Evolutionary conservation across 2,797 vertebrate genomes (phyloP), one percentile per base, ranked within the genome.

Genomic region (Chiloscyllium punctatum): DNA sequence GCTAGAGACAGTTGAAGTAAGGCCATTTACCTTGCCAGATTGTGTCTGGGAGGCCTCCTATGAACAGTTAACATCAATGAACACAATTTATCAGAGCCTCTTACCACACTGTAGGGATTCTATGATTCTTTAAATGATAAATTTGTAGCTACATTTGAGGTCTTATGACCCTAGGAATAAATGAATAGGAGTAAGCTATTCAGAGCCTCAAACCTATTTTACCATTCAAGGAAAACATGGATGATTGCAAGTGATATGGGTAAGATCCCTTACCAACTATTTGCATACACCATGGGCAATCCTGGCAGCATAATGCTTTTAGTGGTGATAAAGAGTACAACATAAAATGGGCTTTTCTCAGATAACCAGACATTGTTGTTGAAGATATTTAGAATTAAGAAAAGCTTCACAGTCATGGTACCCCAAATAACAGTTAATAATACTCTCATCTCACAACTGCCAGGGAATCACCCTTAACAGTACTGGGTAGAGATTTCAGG

Each of bases 401-500:
- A 27, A 69, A 68, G 15, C 8, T 68, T 7, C 66, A 21, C 8
- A 48, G 25, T 37, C 30, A 27, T 30, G 15, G 13, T n/a, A 92
- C 90, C 3, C 2, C 21, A 37, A 66, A 8, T 51, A 92, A 68
- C 25, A 90, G 18, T n/a, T 90, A 92, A 92, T 68, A 91, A 16
- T 77, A n/a, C 2, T 7, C 33, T 68, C 25, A 25, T 27, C 62
- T 2, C 66, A 68, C 57, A 92, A 8, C 2, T 92, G 37, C 53
- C 53, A 92, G 62, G 37, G 66, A 21, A n/a, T 69, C 16, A 84
- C 84, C 5, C 37, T 16, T 9, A 68, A 92, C 62, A 92, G 18
- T 11, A 66, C 62, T 42, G 62, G n/a, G n/a, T 69, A 92, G n/a
- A 92, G n/a, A 92, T 92, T 92, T 69, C 90, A 92, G n/a, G 33